Evolutionary conservation across 1,140 invertebrate genomes (phyloP), one percentile per base, ranked within the genome.

Genomic region (Stratiolaelaps scimitus): DNA sequence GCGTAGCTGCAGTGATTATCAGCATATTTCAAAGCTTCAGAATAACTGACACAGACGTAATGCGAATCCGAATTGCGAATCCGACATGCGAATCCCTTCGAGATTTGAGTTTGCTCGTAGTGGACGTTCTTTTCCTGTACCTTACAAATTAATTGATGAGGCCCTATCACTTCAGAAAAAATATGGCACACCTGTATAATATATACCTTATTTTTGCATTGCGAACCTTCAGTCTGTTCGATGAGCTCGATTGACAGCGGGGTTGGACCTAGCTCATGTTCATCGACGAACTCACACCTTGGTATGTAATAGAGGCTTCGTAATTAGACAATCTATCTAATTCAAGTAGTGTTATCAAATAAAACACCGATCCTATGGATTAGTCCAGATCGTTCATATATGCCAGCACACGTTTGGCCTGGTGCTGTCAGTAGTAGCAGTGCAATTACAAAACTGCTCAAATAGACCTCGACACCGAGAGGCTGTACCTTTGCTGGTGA

Each of bases 181-280:
- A n/a, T n/a, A n/a, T n/a, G n/a, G n/a, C n/a, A n/a, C n/a, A n/a
- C n/a, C n/a, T n/a, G n/a, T n/a, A n/a, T n/a, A n/a, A n/a, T n/a
- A 34, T 29, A 23, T 60, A 23, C 53, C 6, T 60, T 60, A 23
- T 29, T 60, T n/a, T 26, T 26, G 26, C 20, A 34, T 60, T 60
- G 53, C 10, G 10, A 40, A 4, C 10, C 10, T 40, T 4, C 53
- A 60, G 53, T 60, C 34, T 60, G 53, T 23, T 60, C 53, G 34
- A 60, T 60, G 53, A 60, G 34, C 26, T 60, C 53, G 53, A 60
- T 60, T 34, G 53, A 60, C 53, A 60, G 53, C 53, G 53, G 53
- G 26, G 34, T 60, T 26, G 53, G 53, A 17, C 53, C 53, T 26
- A 60, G 53, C 34, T 60, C 53, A 26, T 60, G 53, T 60, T 60